phyloP scores from a whole-genome alignment of 1,140 invertebrate genomes.

The Pseudomyrmex gracilis region DNA sequence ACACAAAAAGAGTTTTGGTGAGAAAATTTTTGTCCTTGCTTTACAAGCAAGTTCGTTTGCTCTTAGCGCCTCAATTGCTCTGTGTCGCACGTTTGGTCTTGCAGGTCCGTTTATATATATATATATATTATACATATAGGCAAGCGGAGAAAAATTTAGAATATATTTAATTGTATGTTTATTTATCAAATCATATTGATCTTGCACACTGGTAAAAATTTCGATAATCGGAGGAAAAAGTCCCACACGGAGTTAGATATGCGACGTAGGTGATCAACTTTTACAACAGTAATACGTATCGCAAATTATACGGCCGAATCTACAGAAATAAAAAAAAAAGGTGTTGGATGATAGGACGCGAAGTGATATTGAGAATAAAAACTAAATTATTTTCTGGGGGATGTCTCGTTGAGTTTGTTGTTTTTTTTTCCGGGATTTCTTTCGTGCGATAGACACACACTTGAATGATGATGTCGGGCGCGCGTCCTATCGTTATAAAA shows the following conservation, averaged over 20 bases:
- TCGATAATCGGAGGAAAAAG: slow-evolving; percentile 40
- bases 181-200: too few relatives aligned
- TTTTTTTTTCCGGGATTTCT: background rate
- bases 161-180: too few relatives aligned
- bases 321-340: slow-evolving; percentile 3
- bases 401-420: too few relatives aligned
- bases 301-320: slow-evolving; percentile 7
- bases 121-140: too few relatives aligned
- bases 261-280: background rate
- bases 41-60: slow-evolving; percentile 2
- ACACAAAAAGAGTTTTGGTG: background rate
- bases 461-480: slow-evolving; percentile 1
- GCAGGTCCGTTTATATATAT: background rate
- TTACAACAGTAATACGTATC: slow-evolving; percentile 41
- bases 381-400: slow-evolving; percentile 15
- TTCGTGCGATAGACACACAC: background rate
- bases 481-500: slow-evolving; percentile 33
- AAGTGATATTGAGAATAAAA: slow-evolving; percentile 25
- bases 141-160: too few relatives aligned
- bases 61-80: slow-evolving; percentile 25
- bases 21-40: slow-evolving; percentile 12
- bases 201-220: slow-evolving; percentile 10
- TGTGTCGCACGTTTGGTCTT: slow-evolving; percentile 43
- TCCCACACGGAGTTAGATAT: background rate
- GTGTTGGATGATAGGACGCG: background rate